Evolutionary conservation across 2,888 invertebrate genomes (phyloP), one percentile per base, ranked within the genome.

Genomic region (Nomada fabriciana): DNA sequence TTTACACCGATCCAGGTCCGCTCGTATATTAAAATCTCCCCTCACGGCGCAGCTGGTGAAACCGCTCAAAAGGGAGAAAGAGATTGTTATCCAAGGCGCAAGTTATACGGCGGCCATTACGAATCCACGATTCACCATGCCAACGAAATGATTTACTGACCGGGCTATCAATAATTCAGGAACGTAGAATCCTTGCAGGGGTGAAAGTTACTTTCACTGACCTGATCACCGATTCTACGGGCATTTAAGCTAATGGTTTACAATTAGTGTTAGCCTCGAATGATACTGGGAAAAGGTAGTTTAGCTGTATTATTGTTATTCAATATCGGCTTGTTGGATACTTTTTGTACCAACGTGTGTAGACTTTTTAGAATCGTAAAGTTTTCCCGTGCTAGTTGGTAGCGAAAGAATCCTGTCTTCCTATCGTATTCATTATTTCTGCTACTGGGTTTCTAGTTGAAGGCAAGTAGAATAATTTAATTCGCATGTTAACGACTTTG

Each of bases 11-110:
- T 72, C 63, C 55, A 10, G 36, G 25, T 52, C 53, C 47, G 79
- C 61, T 84, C 86, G 65, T 84, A 84, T 78, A 86, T 84, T 86
- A 80, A 86, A 86, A 80, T 81, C 80, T 78, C 74, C 71, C 73
- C 63, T 80, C 71, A 52, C 72, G 20, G 59, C 71, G 47, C 77
- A 80, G 68, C 76, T 76, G 74, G 77, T 63, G 73, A 84, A 80
- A 80, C 80, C 75, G 61, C 78, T 77, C 77, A 53, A 57, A 78
- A 70, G 60, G 77, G 65, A 77, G 59, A 75, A 59, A 63, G 72
- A 85, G 86, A 86, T 85, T 81, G 76, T 81, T 85, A 85, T 86
- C 85, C 67, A 18, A 75, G 78, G 71, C 50, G 75, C 79, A 36
- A 85, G 76, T 81, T 85, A 72, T 81, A 53, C 74, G 60, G 42